Evolutionary conservation across 2,113 vertebrate species (phyloP).

Genomic region (Hypanus sabinus): DNA sequence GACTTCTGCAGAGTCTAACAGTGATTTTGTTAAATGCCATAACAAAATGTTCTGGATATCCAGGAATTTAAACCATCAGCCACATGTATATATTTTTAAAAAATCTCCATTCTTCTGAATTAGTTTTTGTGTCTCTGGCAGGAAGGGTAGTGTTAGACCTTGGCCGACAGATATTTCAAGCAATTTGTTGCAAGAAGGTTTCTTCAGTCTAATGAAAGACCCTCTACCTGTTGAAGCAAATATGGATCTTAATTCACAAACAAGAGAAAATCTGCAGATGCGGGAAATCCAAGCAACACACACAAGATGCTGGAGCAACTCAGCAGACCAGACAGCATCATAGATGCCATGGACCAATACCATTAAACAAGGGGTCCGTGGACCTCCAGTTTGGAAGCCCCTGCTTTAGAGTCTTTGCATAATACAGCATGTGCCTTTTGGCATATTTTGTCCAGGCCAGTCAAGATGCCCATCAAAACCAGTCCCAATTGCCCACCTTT

Average conservation of each 20-base stretch:
- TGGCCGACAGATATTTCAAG: not conserved
- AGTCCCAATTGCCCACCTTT: too few relatives aligned
- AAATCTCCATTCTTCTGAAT: not conserved
- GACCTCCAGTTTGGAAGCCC: too few relatives aligned
- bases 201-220: not conserved
- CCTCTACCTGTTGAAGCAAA: not conserved
- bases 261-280: too few relatives aligned
- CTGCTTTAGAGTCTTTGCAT: too few relatives aligned
- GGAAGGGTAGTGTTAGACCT: not conserved
- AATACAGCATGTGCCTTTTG: too few relatives aligned
- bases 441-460: too few relatives aligned
- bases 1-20: not conserved
- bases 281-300: too few relatives aligned
- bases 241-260: not conserved
- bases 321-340: too few relatives aligned
- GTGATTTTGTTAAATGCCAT: not conserved
- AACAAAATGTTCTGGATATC: not conserved
- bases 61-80: not conserved
- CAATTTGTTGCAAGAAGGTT: not conserved
- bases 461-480: too few relatives aligned
- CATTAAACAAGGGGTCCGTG: too few relatives aligned
- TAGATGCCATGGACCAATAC: too few relatives aligned
- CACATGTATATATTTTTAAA: not conserved
- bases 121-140: not conserved
- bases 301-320: too few relatives aligned